A percentile compares a stretch with the other conserved stretches of the same genome.
These are phyloP conservation scores for Onthophagus taurus DNA, from an alignment of 1,140 invertebrate species.

Conservation along the genomic window DNA sequence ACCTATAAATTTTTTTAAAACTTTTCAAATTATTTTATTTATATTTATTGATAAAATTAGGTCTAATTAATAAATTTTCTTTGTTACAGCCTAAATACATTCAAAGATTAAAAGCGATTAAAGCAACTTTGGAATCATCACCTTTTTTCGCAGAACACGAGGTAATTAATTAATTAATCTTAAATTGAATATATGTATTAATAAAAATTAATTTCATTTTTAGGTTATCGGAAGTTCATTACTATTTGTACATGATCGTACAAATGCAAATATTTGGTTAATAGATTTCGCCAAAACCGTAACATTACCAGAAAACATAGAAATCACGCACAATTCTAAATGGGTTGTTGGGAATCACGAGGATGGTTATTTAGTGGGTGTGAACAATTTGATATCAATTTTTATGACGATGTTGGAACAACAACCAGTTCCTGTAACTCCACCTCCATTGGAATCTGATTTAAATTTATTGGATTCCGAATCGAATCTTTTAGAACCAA, in stretches of 20 bases:
- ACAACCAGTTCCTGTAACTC: constrained; percentile 30
- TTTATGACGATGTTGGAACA: constrained; percentile 51
- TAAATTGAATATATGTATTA: background rate
- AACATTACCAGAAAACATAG: constrained; percentile 61
- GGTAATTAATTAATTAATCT: constrained; percentile 37
- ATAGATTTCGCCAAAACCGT: constrained; percentile 98
- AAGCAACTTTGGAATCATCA: constrained; percentile 69
- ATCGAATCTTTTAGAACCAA: too few relatives aligned
- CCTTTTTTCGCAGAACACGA: constrained; percentile 86
- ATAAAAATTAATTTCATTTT: constrained; percentile 26
- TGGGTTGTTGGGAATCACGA: constrained; percentile 98
- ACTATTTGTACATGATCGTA: constrained; percentile 88
- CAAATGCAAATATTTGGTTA: constrained; percentile 86
- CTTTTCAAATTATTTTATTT: too few relatives aligned
- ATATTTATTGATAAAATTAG: too few relatives aligned
- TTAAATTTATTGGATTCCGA: too few relatives aligned
- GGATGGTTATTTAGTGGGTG: constrained; percentile 91
- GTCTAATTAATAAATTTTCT: constrained; percentile 11
- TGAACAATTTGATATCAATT: constrained; percentile 89
- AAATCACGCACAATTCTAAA: constrained; percentile 68
- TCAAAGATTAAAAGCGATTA: constrained; percentile 72
- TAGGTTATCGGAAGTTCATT: constrained; percentile 93
- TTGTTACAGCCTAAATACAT: constrained; percentile 69
- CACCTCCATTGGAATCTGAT: constrained; percentile 20
- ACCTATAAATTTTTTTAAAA: too few relatives aligned